A percentile compares a stretch with the other conserved stretches of the same genome.
phyloP scores from a whole-genome alignment of 2,888 invertebrate species.

The Serrognathus titanus region DNA sequence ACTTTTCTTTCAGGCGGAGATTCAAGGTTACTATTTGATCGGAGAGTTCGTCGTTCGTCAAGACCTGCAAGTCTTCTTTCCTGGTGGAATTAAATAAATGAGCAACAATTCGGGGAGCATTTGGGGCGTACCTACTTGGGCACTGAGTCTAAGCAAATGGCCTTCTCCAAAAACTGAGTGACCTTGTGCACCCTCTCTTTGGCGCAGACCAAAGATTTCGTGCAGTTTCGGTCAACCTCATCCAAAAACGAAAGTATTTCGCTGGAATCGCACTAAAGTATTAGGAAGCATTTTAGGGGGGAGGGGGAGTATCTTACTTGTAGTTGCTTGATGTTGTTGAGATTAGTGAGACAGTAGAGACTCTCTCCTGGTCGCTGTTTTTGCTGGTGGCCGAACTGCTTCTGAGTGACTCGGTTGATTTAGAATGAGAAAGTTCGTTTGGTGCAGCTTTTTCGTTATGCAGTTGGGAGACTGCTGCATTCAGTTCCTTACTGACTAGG shows the following conservation, averaged over 20 bases:
- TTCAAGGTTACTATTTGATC: constrained; percentile 60
- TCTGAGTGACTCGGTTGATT: background rate
- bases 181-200: constrained; percentile 36
- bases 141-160: constrained; percentile 40
- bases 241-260: constrained; percentile 65
- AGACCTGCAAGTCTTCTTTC: constrained; percentile 54
- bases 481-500: constrained; percentile 34
- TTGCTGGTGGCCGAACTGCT: constrained; percentile 6
- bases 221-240: constrained; percentile 55
- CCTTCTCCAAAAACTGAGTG: constrained; percentile 33
- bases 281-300: background rate
- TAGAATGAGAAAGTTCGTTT: no score
- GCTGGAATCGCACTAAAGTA: constrained; percentile 45
- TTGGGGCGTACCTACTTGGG: constrained; percentile 38
- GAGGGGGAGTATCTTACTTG: constrained; percentile 24
- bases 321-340: constrained; percentile 27
- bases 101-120: background rate
- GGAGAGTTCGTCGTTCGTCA: constrained; percentile 59
- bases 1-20: constrained; percentile 59
- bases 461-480: background rate
- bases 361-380: constrained; percentile 15
- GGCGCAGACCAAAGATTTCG: constrained; percentile 37
- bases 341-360: constrained; percentile 19
- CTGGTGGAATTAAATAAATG: constrained; percentile 38
- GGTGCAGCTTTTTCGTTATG: no score